A percentile compares a stretch with the other conserved stretches of the same genome.
These are phyloP conservation scores for Pyrocoelia pectoralis DNA, from an alignment of 2,888 invertebrate species.

Conservation along the genomic window DNA sequence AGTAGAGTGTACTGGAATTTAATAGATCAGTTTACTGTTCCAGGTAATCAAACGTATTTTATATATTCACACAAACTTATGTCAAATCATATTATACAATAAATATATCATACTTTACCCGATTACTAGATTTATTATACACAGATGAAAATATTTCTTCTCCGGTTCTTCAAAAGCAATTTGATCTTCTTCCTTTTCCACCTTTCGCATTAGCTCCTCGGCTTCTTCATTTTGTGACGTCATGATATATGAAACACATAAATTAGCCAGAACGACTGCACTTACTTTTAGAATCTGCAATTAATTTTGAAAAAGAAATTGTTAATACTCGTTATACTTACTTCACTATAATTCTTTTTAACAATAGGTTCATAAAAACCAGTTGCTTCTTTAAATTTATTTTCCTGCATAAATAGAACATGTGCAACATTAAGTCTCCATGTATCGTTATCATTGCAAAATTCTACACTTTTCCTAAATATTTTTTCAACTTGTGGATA, in stretches of 20 bases:
- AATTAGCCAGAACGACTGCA: slow-evolving; percentile 97
- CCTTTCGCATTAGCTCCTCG: slow-evolving; percentile 97
- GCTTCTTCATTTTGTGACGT: slow-evolving; percentile 98
- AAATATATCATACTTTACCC: slow-evolving; percentile 73
- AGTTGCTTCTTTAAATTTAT: slow-evolving; percentile 97
- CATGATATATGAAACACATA: slow-evolving; percentile 99
- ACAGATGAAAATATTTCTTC: slow-evolving; percentile 93
- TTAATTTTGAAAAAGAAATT: slow-evolving; percentile 35
- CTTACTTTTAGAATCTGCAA: slow-evolving; percentile 87
- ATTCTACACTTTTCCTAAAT: slow-evolving; percentile 96
- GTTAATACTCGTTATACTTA: slow-evolving; percentile 49
- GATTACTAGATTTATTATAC: slow-evolving; percentile 98
- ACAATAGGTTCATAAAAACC: slow-evolving; percentile 98
- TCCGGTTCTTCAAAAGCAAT: slow-evolving; percentile 92
- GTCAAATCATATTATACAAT: too few relatives aligned
- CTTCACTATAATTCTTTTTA: slow-evolving; percentile 90
- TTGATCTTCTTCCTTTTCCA: slow-evolving; percentile 97
- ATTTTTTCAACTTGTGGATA: slow-evolving; percentile 96
- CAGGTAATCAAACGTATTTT: too few relatives aligned
- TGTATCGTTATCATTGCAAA: slow-evolving; percentile 95
- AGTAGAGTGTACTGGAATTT: slow-evolving; percentile 83
- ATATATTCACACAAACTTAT: too few relatives aligned
- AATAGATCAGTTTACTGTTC: slow-evolving; percentile 14
- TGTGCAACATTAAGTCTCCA: slow-evolving; percentile 99
- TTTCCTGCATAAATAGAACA: slow-evolving; percentile 98